phyloP scores from a whole-genome alignment of 2,888 invertebrate species.

The Limnephilus lunatus region DNA sequence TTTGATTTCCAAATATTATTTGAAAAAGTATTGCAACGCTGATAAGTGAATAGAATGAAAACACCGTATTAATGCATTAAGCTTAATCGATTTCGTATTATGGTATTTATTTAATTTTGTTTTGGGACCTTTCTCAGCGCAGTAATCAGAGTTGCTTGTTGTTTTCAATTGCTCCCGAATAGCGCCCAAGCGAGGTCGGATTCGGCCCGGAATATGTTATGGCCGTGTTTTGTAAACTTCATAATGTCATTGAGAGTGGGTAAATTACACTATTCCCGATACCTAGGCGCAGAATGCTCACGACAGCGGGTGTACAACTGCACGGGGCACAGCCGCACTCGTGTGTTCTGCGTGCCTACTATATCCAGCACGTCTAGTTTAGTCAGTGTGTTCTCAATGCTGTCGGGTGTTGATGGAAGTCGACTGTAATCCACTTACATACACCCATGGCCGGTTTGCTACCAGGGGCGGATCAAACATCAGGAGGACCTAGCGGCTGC shows the following conservation, averaged over 20 bases:
- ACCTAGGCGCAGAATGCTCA: not conserved
- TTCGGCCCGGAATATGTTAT: slow-evolving; percentile 33
- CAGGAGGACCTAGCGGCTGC: no score
- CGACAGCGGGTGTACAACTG: not conserved
- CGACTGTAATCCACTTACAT: slow-evolving; percentile 7
- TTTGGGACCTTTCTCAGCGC: slow-evolving; percentile 28
- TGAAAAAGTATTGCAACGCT: no score
- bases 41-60: not conserved
- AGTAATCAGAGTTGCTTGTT: slow-evolving; percentile 30
- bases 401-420: slow-evolving; percentile 22
- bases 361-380: no score
- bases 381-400: not conserved
- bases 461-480: no score
- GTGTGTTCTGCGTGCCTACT: not conserved
- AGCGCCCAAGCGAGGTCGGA: not conserved
- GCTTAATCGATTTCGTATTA: not conserved
- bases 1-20: no score
- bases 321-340: not conserved
- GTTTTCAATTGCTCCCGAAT: slow-evolving; percentile 36
- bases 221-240: slow-evolving; percentile 39
- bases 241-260: slow-evolving; percentile 21
- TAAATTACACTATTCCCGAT: slow-evolving; percentile 17
- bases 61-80: not conserved
- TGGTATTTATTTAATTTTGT: slow-evolving; percentile 16
- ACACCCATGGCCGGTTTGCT: not conserved